Conservation (phyloP, 2,888 invertebrate species). For the Melieria picta region DNA sequence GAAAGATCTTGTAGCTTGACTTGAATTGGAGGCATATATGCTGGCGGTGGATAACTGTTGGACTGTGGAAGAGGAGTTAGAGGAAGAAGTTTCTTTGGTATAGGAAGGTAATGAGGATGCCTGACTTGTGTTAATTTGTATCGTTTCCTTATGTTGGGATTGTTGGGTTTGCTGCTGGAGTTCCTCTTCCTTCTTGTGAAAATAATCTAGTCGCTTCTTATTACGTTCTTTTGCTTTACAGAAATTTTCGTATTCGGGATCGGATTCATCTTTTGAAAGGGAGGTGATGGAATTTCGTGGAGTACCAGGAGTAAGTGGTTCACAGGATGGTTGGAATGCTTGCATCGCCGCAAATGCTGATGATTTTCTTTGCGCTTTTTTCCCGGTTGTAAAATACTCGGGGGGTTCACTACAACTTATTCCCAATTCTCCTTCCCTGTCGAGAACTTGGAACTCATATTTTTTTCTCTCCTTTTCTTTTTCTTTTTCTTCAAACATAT, state of each 20-base stretch:
- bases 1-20: slow-evolving; percentile 47
- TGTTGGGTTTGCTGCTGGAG: slow-evolving; percentile 50
- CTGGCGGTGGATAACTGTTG: slow-evolving; percentile 52
- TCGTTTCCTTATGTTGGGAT: slow-evolving; percentile 40
- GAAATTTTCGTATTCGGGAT: slow-evolving; percentile 56
- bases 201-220: slow-evolving; percentile 58
- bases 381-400: slow-evolving; percentile 52
- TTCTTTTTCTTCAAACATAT: slow-evolving; percentile 55
- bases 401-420: slow-evolving; percentile 44
- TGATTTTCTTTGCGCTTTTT: slow-evolving; percentile 47
- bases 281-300: slow-evolving; percentile 53
- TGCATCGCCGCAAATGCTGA: slow-evolving; percentile 65
- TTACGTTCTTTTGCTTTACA: slow-evolving; percentile 59
- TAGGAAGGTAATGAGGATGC: slow-evolving; percentile 46
- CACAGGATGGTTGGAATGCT: slow-evolving; percentile 64
- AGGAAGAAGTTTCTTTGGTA: slow-evolving; percentile 57
- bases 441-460: slow-evolving; percentile 61
- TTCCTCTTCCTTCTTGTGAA: slow-evolving; percentile 61
- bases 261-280: slow-evolving; percentile 45
- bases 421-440: slow-evolving; percentile 56
- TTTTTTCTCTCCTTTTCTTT: slow-evolving; percentile 56
- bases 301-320: slow-evolving; percentile 50
- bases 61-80: slow-evolving; percentile 62
- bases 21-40: slow-evolving; percentile 42
- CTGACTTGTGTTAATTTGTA: slow-evolving; percentile 48